Conservation (phyloP, 2,888 invertebrate genomes). For the Pollenia griseotomentosa region DNA sequence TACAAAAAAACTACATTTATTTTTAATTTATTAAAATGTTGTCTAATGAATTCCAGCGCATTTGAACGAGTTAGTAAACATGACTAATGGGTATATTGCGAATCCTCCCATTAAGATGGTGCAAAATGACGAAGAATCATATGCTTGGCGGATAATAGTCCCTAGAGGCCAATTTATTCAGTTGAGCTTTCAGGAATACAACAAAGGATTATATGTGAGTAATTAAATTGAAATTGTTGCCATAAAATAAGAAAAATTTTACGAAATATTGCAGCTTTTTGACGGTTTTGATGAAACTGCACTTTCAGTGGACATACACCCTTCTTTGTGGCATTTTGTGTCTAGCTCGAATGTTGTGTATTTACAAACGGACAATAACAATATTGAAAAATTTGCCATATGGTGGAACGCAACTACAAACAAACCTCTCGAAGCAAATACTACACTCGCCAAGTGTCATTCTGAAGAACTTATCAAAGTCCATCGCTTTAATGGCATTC, state of each 20-base stretch:
- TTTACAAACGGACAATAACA: slow-evolving; percentile 82
- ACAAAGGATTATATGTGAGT: slow-evolving; percentile 79
- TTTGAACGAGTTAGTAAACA: slow-evolving; percentile 77
- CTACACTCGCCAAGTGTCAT: slow-evolving; percentile 74
- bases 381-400: slow-evolving; percentile 78
- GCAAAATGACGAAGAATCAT: slow-evolving; percentile 76
- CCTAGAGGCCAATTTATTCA: slow-evolving; percentile 75
- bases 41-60: slow-evolving; percentile 76
- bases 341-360: slow-evolving; percentile 88
- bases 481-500: slow-evolving; percentile 74
- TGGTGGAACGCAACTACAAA: slow-evolving; percentile 79
- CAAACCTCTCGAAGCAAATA: slow-evolving; percentile 68
- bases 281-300: slow-evolving; percentile 90
- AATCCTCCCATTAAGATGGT: slow-evolving; percentile 78
- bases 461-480: slow-evolving; percentile 76
- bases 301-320: slow-evolving; percentile 79
- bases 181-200: slow-evolving; percentile 79
- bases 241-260: not conserved
- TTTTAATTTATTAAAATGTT: not conserved
- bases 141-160: slow-evolving; percentile 80
- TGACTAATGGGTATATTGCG: slow-evolving; percentile 78
- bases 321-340: slow-evolving; percentile 83
- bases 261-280: slow-evolving; percentile 85
- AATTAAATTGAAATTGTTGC: not conserved
- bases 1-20: not conserved